These are phyloP conservation scores for Chondrilla cf. caribensis DNA, from an alignment of 37 sponge, comb jelly and placozoan species.

Conservation along the genomic window DNA sequence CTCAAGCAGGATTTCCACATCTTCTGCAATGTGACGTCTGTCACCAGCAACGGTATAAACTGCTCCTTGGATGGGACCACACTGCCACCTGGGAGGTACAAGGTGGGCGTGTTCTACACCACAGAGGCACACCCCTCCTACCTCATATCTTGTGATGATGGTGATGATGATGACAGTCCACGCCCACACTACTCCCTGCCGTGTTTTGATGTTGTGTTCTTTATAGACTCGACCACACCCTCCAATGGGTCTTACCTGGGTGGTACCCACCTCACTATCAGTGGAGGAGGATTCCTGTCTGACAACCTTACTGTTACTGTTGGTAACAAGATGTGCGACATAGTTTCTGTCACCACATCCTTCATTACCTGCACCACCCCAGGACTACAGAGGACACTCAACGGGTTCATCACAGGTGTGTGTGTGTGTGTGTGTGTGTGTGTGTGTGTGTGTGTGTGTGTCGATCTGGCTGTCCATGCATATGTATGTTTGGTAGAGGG, in stretches of 20 bases:
- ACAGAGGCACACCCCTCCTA: neutral
- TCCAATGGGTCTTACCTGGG: conserved; percentile 69
- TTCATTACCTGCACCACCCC: conserved; percentile 63
- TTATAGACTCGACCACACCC: conserved; percentile 41
- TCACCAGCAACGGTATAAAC: neutral
- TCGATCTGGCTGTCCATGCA: no score
- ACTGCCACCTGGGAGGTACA: neutral
- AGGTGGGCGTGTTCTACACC: neutral
- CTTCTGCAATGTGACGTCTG: no score
- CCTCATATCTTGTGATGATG: neutral
- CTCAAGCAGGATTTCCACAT: neutral
- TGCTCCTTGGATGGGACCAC: neutral
- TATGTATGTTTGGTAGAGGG: no score
- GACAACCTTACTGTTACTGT: conserved; percentile 50
- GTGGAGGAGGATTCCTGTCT: conserved; percentile 69
- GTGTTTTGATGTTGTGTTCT: neutral
- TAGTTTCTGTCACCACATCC: conserved; percentile 38
- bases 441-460: conserved; percentile 2
- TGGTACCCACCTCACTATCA: conserved; percentile 73
- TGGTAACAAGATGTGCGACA: conserved; percentile 53
- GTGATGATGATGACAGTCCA: neutral
- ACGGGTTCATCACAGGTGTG: neutral
- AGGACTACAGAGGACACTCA: neutral
- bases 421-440: conserved; percentile 12
- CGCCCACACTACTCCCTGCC: neutral